Base-by-base conservation (phyloP, 2,113 vertebrate species). In the Mormyrus lacerda region DNA sequence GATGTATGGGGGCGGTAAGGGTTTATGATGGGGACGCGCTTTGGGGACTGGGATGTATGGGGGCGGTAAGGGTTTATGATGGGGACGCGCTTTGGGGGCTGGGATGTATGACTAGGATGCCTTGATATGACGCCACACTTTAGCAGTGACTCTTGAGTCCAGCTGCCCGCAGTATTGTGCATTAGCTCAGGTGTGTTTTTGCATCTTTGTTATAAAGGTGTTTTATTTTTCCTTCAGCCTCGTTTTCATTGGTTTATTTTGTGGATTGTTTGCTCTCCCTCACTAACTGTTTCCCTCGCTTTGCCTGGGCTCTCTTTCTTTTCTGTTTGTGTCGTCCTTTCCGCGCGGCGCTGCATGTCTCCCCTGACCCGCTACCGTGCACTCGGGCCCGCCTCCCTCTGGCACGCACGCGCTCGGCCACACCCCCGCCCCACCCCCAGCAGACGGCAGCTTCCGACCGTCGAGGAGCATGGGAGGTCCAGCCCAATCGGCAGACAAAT, bases 391-490 rank as follows among this genome's bases (percentile, higher is more conserved):
- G 82, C 24, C 82, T 84, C 82, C 82, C 44, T 11, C 82, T 45
- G 42, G 82, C 82, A 24, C 21, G 24, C 44, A 69, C 84, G 45
- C 91, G 55, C 85, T 76, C 35, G 35, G 44, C 89, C 79, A 90
- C 93, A 93, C 90, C 92, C 61, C 90, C 91, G 90, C 91, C 92
- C 85, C 94, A 94, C 91, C 93, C 85, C 91, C 92, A 94, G 95
- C 97, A 99, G 98, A 97, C 96, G 85, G 95, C 95, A 0, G 95
- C 96, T 1, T 96, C 98, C 19, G 98, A 99, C 92, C 98, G 98
- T 94, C 96, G 98, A 96, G 98, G 98, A 97, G 98, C 98, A 83
- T 99, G 98, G 98, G 98, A 99, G 93, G 95, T 97, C 93, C 97
- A 98, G 94, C 98, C 98, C 31, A 97, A 96, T 95, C 97, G 98